These are phyloP conservation scores for Drosophila guanche DNA, from an alignment of 1,140 invertebrate species.

Conservation along the genomic window DNA sequence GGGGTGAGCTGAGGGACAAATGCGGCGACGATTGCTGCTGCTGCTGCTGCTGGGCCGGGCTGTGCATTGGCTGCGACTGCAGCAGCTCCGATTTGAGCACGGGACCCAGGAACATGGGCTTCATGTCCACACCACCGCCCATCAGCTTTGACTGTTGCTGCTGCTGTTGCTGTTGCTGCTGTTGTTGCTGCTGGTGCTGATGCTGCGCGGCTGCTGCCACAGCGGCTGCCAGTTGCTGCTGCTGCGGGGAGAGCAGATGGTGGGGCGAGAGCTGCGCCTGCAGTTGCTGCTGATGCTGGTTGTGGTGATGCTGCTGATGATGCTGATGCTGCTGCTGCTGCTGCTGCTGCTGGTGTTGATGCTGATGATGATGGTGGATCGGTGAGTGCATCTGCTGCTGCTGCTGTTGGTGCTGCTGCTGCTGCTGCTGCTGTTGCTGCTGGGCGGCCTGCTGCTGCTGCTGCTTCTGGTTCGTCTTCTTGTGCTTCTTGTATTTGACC, in stretches of 20 bases:
- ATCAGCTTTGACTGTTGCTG: slow-evolving; percentile 79
- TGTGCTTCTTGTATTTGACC: slow-evolving; percentile 99
- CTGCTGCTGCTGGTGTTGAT: slow-evolving; percentile 83
- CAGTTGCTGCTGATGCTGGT: slow-evolving; percentile 83
- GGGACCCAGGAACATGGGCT: slow-evolving; percentile 76
- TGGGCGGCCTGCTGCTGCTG: slow-evolving; percentile 84
- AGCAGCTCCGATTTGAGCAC: slow-evolving; percentile 70
- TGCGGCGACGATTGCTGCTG: slow-evolving; percentile 72
- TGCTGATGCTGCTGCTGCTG: slow-evolving; percentile 84
- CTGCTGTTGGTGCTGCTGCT: slow-evolving; percentile 83
- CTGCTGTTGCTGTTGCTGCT: slow-evolving; percentile 66
- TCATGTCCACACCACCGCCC: slow-evolving; percentile 63
- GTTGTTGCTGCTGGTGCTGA: slow-evolving; percentile 58
- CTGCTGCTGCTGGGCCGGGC: slow-evolving; percentile 62
- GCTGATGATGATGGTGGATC: slow-evolving; percentile 78
- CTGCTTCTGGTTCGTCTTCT: slow-evolving; percentile 89
- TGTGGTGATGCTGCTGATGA: slow-evolving; percentile 66
- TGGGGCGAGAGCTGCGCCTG: slow-evolving; percentile 80
- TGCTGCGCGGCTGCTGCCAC: slow-evolving; percentile 51
- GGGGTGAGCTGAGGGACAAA: slow-evolving; percentile 45
- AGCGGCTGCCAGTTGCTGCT: slow-evolving; percentile 76
- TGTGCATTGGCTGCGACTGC: slow-evolving; percentile 70
- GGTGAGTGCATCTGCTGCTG: slow-evolving; percentile 84
- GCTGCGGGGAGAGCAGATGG: slow-evolving; percentile 73
- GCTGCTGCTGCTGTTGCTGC: slow-evolving; percentile 77